Evolutionary conservation across 2,113 vertebrate species (phyloP).

Genomic region (Crotalus helleri): DNA sequence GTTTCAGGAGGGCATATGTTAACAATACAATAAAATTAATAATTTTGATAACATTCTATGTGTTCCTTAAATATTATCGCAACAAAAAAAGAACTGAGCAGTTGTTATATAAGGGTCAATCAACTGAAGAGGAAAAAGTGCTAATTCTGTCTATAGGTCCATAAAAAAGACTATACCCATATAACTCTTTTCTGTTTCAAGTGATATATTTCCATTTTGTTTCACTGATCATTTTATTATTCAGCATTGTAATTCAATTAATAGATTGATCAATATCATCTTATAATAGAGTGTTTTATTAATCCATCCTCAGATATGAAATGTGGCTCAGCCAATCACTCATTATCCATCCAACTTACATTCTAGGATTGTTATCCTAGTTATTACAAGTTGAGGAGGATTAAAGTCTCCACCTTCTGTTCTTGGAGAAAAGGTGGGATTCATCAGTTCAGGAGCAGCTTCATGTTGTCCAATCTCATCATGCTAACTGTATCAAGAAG

Average conservation of each 20-base stretch:
- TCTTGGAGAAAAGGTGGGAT: not conserved
- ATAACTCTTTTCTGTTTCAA: not conserved
- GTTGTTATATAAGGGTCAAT: not conserved
- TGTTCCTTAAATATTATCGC: conserved; percentile 27
- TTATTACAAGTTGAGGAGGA: not conserved
- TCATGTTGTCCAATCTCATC: not conserved
- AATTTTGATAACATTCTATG: conserved; percentile 14
- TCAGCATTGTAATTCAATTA: not conserved
- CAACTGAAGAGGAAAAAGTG: not conserved
- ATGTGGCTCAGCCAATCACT: not conserved
- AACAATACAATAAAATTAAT: conserved; percentile 28
- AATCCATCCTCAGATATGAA: not conserved
- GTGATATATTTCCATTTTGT: not conserved
- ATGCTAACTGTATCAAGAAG: not conserved
- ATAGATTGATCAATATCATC: not conserved
- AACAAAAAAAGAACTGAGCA: not conserved
- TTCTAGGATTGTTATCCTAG: not conserved
- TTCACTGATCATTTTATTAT: not conserved
- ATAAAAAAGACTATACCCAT: not conserved
- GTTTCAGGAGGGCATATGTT: conserved; percentile 30
- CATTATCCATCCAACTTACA: not conserved
- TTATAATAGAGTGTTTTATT: not conserved
- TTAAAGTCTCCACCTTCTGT: not conserved
- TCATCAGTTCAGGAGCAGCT: not conserved
- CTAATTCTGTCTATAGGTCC: not conserved